Evolutionary conservation across 2,797 vertebrate species (phyloP).

Genomic region (Xenentodon cancila): DNA sequence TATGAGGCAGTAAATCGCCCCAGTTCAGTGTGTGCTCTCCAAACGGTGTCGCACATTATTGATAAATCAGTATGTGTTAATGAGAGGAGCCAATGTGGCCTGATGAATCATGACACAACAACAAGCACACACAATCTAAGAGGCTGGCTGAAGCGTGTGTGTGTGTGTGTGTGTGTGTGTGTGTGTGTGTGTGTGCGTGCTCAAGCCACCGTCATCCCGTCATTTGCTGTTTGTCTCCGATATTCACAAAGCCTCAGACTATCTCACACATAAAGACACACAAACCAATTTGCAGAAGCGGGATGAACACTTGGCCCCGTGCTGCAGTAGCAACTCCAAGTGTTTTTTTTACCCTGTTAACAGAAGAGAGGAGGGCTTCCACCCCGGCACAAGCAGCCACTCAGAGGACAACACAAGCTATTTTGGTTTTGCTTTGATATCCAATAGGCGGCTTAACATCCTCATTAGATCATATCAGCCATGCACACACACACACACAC

Average conservation of each 20-base stretch:
- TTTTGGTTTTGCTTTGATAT: conserved; percentile 70
- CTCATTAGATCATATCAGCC: conserved; percentile 71
- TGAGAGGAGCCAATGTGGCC: conserved; percentile 67
- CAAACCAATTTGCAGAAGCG: conserved; percentile 39
- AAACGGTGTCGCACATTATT: conserved; percentile 66
- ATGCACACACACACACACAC: not conserved
- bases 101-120: conserved; percentile 69
- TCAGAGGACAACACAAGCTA: conserved; percentile 63
- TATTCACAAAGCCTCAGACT: not conserved
- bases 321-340: conserved; percentile 47
- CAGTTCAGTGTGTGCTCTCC: conserved; percentile 63
- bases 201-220: conserved; percentile 21
- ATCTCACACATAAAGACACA: conserved; percentile 11
- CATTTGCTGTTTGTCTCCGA: conserved; percentile 32
- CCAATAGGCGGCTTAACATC: conserved; percentile 67
- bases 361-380: conserved; percentile 53
- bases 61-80: conserved; percentile 78
- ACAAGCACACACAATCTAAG: conserved; percentile 30
- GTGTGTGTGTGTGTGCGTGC: too few relatives aligned
- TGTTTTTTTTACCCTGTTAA: conserved; percentile 64
- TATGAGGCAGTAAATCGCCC: conserved; percentile 68
- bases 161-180: not conserved
- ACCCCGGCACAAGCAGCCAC: conserved; percentile 50
- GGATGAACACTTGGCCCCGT: conserved; percentile 46
- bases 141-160: conserved; percentile 1